Evolutionary conservation across 2,888 invertebrate genomes (phyloP), one percentile per base, ranked within the genome.

Genomic region (Drosophila paracracens): DNA sequence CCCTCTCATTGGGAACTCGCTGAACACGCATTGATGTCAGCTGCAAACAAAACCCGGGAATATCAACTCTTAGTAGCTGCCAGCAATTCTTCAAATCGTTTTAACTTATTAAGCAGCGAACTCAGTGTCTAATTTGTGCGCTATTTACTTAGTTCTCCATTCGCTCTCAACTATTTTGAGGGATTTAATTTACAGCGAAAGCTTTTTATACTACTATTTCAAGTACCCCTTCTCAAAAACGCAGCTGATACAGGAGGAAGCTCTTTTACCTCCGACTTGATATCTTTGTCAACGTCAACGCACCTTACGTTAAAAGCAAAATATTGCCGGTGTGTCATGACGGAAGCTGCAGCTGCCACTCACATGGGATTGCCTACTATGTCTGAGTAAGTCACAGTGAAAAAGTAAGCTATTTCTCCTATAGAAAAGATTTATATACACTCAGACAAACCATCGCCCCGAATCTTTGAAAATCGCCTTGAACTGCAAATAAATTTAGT

Each of bases 11-110:
- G 63, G 58, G 57, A 43, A 66, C 62, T 74, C 67, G 63, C 65
- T 72, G 71, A 68, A 61, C 64, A 70, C 64, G 74, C 86, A 80
- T 78, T 76, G 74, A 82, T 82, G 86, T 74, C 88, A 82, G 76
- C 83, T 86, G 83, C 86, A 82, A 72, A 35, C 36, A 21, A 29
- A 40, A 52, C 48, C 62, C 31, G 31, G 31, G 16, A 46, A 38
- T 43, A 29, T 11, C 40, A 35, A 40, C 63, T 62, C 8, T 18
- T 18, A 52, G 51, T 50, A 31, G 38, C 63, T 58, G 40, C 46
- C 62, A 63, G 50, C 64, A 48, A 54, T 53, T 71, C 61, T 79
- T 66, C 62, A 68, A 69, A 79, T 70, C 50, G 59, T 51, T 53
- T 67, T 52, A 53, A 10, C 64, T 62, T 53, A 51, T 53, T 40